Base-by-base conservation (phyloP, 1,140 invertebrate species). In the Meteorus sp. region DNA sequence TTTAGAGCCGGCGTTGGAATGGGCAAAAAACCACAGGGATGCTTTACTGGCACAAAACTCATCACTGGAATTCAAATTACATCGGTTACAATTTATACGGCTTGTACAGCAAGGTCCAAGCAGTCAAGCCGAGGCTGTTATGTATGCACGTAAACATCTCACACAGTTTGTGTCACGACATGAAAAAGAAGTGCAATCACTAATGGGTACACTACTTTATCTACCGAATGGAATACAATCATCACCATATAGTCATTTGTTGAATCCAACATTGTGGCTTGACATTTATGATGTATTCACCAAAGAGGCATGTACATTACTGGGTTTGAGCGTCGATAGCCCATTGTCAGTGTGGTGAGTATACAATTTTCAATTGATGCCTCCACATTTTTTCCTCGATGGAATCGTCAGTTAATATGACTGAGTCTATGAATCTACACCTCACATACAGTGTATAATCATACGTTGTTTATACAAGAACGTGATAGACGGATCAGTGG, bases 201-300 rank as follows among this genome's bases (percentile, higher is more conserved):
- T 96, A 60, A 95, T 96, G 93, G 93, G 92, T 29, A 92, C 91
- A 63, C 78, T 96, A 51, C 76, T 95, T 27, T 96, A 90, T 75
- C 78, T 94, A 39, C 87, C 86, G 13, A 86, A 88, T 70, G 93
- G 91, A 4, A 85, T 95, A 39, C 82, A 85, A 54, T 86, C 85
- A 31, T 94, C 93, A 20, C 93, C 93, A 0, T 96, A 96, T 69
- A 85, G 85, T 65, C 85, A 88, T 71, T 83, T 95, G 47, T 77
- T 94, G 6, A 87, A 91, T 70, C 85, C 87, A 11, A 87, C 87
- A 43, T 84, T 91, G 67, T 95, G 93, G 93, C 83, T 88, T 4
- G 85, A 87, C 65, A 81, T 84, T 60, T 82, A 83, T 73, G 95
- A 98, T 73, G 85, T 94, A 64, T 99, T 98, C 75, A 89, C 92